Conservation (phyloP, 2,113 vertebrate genomes). For the Procapra przewalskii region DNA sequence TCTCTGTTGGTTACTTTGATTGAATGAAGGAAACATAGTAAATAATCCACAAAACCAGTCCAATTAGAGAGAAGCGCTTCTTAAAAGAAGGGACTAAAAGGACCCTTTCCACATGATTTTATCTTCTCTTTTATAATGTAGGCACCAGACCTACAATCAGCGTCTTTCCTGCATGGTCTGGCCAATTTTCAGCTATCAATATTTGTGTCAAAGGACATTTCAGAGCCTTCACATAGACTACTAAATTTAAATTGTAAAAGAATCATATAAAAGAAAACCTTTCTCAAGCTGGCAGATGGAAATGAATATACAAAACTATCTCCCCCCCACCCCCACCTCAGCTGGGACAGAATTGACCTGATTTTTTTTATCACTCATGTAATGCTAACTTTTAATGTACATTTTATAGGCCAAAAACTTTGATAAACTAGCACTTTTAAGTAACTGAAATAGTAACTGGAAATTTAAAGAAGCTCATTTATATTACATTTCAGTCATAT, state of each 20-base stretch:
- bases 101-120: slow-evolving; percentile 10
- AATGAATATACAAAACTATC: not conserved
- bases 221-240: not conserved
- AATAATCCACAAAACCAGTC: not conserved
- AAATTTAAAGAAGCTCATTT: not conserved
- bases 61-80: not conserved
- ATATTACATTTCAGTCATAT: not conserved
- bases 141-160: not conserved
- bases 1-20: not conserved
- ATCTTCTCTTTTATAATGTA: not conserved
- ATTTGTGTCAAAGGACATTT: slow-evolving; percentile 28
- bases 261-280: not conserved
- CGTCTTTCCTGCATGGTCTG: not conserved
- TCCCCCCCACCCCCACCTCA: not conserved
- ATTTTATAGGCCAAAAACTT: not conserved
- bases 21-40: not conserved
- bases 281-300: not conserved
- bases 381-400: not conserved
- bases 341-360: not conserved
- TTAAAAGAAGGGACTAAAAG: slow-evolving; percentile 34
- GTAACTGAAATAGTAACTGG: not conserved
- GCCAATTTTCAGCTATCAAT: slow-evolving; percentile 40
- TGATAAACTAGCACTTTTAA: not conserved
- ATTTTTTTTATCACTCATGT: not conserved
- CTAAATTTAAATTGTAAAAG: not conserved